Evolutionary conservation across 2,797 vertebrate species (phyloP).

Genomic region (Urosaurus nigricauda): DNA sequence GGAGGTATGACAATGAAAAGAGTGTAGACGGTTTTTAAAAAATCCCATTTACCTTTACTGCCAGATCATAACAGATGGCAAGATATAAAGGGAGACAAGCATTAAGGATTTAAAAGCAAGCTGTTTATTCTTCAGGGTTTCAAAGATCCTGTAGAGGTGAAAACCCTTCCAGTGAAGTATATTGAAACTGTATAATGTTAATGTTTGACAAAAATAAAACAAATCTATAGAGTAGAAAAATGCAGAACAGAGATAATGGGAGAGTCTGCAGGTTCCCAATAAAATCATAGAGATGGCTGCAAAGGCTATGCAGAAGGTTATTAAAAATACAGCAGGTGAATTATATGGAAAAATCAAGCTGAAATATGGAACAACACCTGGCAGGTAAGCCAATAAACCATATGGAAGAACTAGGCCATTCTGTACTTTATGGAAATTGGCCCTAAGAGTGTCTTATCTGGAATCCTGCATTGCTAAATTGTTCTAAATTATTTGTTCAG

Average conservation of each 20-base stretch:
- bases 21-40: conserved; percentile 42
- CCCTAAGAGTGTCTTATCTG: conserved; percentile 14
- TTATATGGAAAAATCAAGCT: neutral
- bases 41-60: conserved; percentile 66
- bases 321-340: conserved; percentile 36
- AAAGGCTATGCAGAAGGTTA: conserved; percentile 34
- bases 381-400: conserved; percentile 14
- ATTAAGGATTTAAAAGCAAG: conserved; percentile 70
- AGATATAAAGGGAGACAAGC: conserved; percentile 74
- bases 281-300: conserved; percentile 35
- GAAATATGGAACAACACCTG: conserved; percentile 30
- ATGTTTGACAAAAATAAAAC: conserved; percentile 64
- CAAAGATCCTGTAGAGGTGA: conserved; percentile 56
- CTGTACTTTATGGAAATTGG: conserved; percentile 34
- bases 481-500: conserved; percentile 16
- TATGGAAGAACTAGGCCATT: conserved; percentile 33
- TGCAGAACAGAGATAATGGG: conserved; percentile 40
- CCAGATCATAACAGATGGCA: conserved; percentile 76
- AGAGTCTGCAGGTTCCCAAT: conserved; percentile 36
- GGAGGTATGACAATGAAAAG: conserved; percentile 61
- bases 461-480: neutral
- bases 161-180: conserved; percentile 54
- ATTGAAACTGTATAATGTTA: conserved; percentile 47
- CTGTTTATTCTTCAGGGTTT: conserved; percentile 71
- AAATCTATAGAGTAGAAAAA: conserved; percentile 52